Conservation (phyloP, 2,888 invertebrate species). For the Liodrosophila aerea region DNA sequence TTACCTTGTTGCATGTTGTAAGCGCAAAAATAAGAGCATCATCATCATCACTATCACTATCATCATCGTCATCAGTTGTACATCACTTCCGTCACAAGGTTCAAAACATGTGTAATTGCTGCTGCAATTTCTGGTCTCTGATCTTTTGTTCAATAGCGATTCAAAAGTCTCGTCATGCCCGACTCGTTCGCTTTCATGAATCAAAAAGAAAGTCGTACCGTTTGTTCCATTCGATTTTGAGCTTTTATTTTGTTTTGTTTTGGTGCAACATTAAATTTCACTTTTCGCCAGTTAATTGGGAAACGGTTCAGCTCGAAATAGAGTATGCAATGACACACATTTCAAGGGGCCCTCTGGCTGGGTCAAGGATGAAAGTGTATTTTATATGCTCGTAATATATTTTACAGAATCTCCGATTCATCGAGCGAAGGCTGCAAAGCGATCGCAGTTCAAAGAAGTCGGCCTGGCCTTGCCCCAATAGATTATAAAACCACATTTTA, state of each 20-base stretch:
- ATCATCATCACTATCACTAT: background rate
- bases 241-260: too few species aligned
- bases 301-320: conserved; percentile 27
- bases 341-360: conserved; percentile 1
- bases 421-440: too few species aligned
- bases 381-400: too few species aligned
- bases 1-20: conserved; percentile 36
- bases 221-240: conserved; percentile 28
- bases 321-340: conserved; percentile 27
- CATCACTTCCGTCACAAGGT: conserved; percentile 43
- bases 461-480: too few species aligned
- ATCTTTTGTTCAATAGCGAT: conserved; percentile 35
- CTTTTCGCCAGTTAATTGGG: conserved; percentile 34
- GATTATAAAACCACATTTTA: too few species aligned
- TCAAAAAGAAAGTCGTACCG: conserved; percentile 46
- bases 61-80: conserved; percentile 3
- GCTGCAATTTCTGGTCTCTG: conserved; percentile 23
- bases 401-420: background rate
- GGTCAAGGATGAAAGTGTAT: conserved; percentile 17
- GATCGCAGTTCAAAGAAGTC: too few species aligned
- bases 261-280: conserved; percentile 30
- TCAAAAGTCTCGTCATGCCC: conserved; percentile 45
- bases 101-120: conserved; percentile 29
- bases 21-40: conserved; percentile 5
- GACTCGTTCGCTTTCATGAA: conserved; percentile 53